Evolutionary conservation across 2,888 invertebrate species (phyloP).

Genomic region (Monopis laevigella): DNA sequence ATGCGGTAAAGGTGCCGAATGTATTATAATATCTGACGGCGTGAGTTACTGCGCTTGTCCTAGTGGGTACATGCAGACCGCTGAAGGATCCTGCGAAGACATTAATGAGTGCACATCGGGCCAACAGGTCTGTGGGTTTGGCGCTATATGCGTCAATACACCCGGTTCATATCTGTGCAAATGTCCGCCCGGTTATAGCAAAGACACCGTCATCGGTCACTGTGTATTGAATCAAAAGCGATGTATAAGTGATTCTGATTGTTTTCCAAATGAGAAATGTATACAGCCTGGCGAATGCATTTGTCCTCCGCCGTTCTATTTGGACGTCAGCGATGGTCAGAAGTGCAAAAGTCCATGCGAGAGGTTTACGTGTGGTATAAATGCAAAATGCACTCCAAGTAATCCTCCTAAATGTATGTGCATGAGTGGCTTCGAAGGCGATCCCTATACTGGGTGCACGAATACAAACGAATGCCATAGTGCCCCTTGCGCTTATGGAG

Average conservation of each 20-base stretch:
- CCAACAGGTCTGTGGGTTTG: slow-evolving; percentile 82
- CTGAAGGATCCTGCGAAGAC: slow-evolving; percentile 86
- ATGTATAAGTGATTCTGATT: slow-evolving; percentile 85
- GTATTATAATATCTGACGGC: slow-evolving; percentile 88
- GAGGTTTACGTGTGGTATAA: slow-evolving; percentile 88
- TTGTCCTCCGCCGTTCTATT: slow-evolving; percentile 90
- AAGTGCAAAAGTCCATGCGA: slow-evolving; percentile 94
- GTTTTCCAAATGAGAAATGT: slow-evolving; percentile 87
- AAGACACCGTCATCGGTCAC: slow-evolving; percentile 82
- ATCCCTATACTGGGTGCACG: slow-evolving; percentile 83
- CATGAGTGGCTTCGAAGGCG: slow-evolving; percentile 85
- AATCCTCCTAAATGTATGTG: slow-evolving; percentile 92
- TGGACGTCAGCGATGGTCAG: slow-evolving; percentile 82
- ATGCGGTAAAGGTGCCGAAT: slow-evolving; percentile 89
- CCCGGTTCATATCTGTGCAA: slow-evolving; percentile 81
- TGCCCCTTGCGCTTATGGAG: slow-evolving; percentile 87
- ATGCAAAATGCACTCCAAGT: slow-evolving; percentile 88
- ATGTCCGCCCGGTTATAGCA: slow-evolving; percentile 83
- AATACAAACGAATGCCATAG: slow-evolving; percentile 89
- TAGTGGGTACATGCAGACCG: slow-evolving; percentile 79
- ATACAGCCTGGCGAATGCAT: slow-evolving; percentile 92
- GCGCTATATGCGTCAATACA: slow-evolving; percentile 85
- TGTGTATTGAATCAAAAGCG: slow-evolving; percentile 85
- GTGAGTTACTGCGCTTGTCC: slow-evolving; percentile 95
- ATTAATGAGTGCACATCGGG: slow-evolving; percentile 85